A percentile compares a stretch with the other conserved stretches of the same genome.
These are phyloP conservation scores for Pinna nobilis DNA, from an alignment of 1,140 invertebrate genomes.

Conservation along the genomic window DNA sequence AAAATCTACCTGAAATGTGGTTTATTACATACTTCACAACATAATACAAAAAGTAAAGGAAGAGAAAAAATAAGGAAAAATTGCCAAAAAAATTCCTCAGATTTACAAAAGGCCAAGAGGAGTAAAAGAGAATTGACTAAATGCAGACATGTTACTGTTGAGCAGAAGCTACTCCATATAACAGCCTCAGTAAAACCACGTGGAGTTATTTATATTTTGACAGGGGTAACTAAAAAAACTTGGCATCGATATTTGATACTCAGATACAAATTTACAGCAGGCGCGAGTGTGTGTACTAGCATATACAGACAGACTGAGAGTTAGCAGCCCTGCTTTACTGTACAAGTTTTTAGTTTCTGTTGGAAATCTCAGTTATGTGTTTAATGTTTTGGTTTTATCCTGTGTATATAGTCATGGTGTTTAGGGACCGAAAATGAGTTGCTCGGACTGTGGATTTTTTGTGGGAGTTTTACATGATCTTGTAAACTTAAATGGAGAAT, in stretches of 20 bases:
- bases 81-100: constrained; percentile 3
- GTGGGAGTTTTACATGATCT: no score
- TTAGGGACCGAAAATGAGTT: constrained; percentile 4
- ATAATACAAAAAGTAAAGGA: constrained; percentile 1
- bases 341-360: neutral
- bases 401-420: constrained; percentile 9
- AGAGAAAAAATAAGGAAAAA: constrained; percentile 10
- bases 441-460: no score
- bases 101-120: neutral
- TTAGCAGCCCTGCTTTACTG: neutral
- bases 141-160: neutral
- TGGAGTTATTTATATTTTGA: constrained; percentile 33
- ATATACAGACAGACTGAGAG: neutral
- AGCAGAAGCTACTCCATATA: neutral
- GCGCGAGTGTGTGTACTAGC: constrained; percentile 6
- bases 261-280: constrained; percentile 23
- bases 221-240: constrained; percentile 22
- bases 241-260: constrained; percentile 20
- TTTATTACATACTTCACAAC: constrained; percentile 5
- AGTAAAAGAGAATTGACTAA: constrained; percentile 1
- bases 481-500: no score
- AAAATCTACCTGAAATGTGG: no score
- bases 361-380: neutral
- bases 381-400: constrained; percentile 18
- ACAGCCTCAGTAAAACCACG: constrained; percentile 5